Conservation (phyloP, 1,140 invertebrate species). For the Drosophila mauritiana region DNA sequence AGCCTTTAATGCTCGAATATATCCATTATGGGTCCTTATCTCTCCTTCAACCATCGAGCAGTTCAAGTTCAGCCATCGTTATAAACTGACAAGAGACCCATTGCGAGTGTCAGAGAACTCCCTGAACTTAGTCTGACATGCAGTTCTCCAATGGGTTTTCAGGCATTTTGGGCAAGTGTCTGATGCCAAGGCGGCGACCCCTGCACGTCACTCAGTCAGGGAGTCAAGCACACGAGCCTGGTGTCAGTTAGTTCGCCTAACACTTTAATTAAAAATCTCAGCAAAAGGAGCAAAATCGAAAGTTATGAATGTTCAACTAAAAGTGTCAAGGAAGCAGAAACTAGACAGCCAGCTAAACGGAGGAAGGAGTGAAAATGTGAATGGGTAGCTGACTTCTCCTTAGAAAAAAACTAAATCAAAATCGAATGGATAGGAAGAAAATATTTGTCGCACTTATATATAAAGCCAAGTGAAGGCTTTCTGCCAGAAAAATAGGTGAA, state of each 20-base stretch:
- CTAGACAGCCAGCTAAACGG: slow-evolving; percentile 43
- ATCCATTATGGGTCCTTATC: slow-evolving; percentile 29
- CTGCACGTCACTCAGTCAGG: slow-evolving; percentile 42
- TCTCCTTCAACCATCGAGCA: slow-evolving; percentile 6
- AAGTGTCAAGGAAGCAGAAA: slow-evolving; percentile 54
- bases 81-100: slow-evolving; percentile 21
- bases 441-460: slow-evolving; percentile 67
- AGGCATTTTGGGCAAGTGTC: slow-evolving; percentile 35
- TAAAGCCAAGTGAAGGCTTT: slow-evolving; percentile 52
- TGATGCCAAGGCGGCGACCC: slow-evolving; percentile 42
- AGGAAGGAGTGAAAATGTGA: neutral
- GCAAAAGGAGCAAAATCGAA: slow-evolving; percentile 43
- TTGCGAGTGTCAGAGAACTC: slow-evolving; percentile 35
- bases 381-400: slow-evolving; percentile 42
- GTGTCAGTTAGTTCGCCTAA: slow-evolving; percentile 48
- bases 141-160: slow-evolving; percentile 32
- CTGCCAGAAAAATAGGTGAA: slow-evolving; percentile 63
- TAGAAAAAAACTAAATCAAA: slow-evolving; percentile 26
- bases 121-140: slow-evolving; percentile 41
- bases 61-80: slow-evolving; percentile 43
- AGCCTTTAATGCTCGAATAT: neutral
- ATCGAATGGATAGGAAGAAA: slow-evolving; percentile 31
- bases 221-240: slow-evolving; percentile 33
- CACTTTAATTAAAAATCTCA: slow-evolving; percentile 72
- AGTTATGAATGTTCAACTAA: slow-evolving; percentile 59